Conservation (phyloP, 2,797 vertebrate species). For the Sebastes hubbsi region DNA sequence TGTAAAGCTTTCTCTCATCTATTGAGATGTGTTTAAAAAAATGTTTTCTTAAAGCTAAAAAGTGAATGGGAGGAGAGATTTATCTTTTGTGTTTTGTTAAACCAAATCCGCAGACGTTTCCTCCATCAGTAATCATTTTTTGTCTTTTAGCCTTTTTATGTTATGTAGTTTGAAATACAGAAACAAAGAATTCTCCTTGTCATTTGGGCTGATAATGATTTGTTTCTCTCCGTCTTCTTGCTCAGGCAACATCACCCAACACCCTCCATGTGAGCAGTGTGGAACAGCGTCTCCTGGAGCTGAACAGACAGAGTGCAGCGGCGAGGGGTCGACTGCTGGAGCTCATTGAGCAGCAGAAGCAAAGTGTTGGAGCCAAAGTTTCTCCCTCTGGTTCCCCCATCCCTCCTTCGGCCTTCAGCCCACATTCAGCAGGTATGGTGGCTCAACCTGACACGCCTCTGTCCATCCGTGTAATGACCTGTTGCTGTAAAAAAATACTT, state of each 20-base stretch:
- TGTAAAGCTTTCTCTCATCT: not conserved
- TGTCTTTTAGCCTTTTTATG: not conserved
- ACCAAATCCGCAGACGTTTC: not conserved
- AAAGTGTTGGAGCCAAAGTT: slow-evolving; percentile 49
- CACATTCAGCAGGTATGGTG: slow-evolving; percentile 54
- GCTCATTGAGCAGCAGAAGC: slow-evolving; percentile 91
- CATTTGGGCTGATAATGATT: not conserved
- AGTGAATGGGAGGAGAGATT: not conserved
- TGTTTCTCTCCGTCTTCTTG: slow-evolving; percentile 2
- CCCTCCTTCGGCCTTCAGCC: slow-evolving; percentile 61
- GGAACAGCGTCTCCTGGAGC: slow-evolving; percentile 89
- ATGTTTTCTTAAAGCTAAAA: not conserved
- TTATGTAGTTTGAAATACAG: not conserved
- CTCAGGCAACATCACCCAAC: slow-evolving; percentile 27
- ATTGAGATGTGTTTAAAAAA: too few species aligned
- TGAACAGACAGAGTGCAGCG: slow-evolving; percentile 90
- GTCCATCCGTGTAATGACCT: not conserved
- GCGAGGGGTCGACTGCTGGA: slow-evolving; percentile 88
- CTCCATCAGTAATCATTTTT: not conserved
- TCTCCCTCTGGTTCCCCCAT: slow-evolving; percentile 74
- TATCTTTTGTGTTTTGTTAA: not conserved
- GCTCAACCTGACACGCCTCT: not conserved
- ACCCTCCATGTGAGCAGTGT: slow-evolving; percentile 71
- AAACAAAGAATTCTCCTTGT: not conserved
- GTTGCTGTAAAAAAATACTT: not conserved